Evolutionary conservation across 2,888 invertebrate genomes (phyloP), one percentile per base, ranked within the genome.

Genomic region (Melipona bicolor): DNA sequence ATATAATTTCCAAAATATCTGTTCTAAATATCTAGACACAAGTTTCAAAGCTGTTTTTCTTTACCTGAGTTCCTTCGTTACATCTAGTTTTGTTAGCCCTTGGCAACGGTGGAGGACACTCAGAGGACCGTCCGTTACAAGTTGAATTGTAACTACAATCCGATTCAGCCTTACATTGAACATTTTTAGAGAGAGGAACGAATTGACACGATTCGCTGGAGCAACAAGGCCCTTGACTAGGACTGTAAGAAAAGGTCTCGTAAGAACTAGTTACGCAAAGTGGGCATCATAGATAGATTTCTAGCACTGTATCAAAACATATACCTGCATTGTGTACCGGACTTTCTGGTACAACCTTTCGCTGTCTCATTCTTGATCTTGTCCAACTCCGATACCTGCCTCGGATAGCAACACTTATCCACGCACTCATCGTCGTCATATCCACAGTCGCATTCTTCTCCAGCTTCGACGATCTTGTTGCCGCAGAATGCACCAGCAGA

Each of bases 211-310:
- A 96, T 83, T 96, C 96, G 86, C 97, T 96, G 91, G 97, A 96
- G 95, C 99, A 99, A 95, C 99, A 99, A 43, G 99, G 99, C 13
- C 99, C 99, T 95, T 99, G 98, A 77, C 99, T 99, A 0, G 99
- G 99, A 94, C 99, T 98, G 24, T 4, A 49, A 71, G 21, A n/a
- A 54, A 59, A 49, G 52, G 19, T 71, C 15, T 77, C 27, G 9
- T 80, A 17, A 77, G n/a, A 19, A 59, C 9, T 19, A 11, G 59
- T 76, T 77, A n/a, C 4, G 52, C 56, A 27, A 21, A 11, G 59
- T 21, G 21, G 1, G 17, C 19, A 11, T 59, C 13, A 32, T 11
- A 43, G 13, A 32, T 11, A 43, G 13, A 32, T 0, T 24, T 19
- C 4, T 4, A 43, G 43, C 43, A 36, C 36, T 36, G 36, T 36